These are phyloP conservation scores for Puffinus mauretanicus DNA, from an alignment of 2,113 vertebrate species.

Conservation along the genomic window DNA sequence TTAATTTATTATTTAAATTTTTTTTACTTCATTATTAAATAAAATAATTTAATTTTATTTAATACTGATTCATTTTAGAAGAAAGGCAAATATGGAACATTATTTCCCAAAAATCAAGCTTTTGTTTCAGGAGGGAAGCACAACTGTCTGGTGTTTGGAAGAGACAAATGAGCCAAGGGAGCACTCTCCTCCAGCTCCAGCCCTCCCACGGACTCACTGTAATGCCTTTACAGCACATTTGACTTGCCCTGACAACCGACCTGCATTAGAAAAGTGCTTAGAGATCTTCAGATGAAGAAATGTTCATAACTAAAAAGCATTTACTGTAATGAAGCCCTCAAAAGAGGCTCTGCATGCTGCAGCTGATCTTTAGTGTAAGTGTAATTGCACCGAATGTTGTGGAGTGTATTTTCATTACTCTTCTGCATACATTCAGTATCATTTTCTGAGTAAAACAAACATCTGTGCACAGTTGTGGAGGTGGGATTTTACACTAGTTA, in stretches of 20 bases:
- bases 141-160: background rate
- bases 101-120: background rate
- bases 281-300: background rate
- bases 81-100: background rate
- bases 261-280: background rate
- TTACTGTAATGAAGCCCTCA: constrained; percentile 14
- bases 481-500: background rate
- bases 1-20: background rate
- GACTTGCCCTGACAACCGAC: background rate
- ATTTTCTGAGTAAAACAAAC: constrained; percentile 34
- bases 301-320: background rate
- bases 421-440: background rate
- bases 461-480: background rate
- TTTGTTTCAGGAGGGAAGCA: background rate
- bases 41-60: background rate
- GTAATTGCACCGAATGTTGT: background rate
- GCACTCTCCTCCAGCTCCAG: background rate
- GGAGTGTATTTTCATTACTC: background rate
- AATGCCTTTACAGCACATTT: background rate
- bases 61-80: background rate
- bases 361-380: background rate
- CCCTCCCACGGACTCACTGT: background rate
- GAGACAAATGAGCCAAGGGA: background rate
- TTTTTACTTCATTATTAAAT: background rate
- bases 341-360: background rate